Conservation (phyloP, 37 sponge, comb jelly and placozoan genomes). For the Cliona cf. orientalis region DNA sequence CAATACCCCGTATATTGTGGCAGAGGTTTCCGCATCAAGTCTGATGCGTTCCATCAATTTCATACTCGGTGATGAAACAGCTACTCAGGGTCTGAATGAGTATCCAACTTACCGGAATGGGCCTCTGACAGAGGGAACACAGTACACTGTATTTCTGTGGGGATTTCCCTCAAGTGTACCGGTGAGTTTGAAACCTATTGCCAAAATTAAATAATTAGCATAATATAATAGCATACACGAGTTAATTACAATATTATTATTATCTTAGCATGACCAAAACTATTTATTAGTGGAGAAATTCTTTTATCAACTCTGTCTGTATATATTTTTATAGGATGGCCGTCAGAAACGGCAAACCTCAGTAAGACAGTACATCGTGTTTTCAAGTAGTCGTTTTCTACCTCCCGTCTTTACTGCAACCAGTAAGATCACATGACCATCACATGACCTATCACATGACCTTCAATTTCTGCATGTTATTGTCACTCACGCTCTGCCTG, state of each 20-base stretch:
- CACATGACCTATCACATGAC: conserved; percentile 6
- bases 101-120: conserved; percentile 14
- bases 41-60: neutral
- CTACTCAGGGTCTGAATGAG: neutral
- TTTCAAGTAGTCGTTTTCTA: conserved; percentile 21
- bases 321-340: no score
- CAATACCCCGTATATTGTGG: conserved; percentile 28
- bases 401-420: conserved; percentile 13
- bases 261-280: no score
- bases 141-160: conserved; percentile 26
- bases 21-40: conserved; percentile 11
- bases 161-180: conserved; percentile 14
- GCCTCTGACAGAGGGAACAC: conserved; percentile 1
- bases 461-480: neutral
- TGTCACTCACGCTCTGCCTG: no score
- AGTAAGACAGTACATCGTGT: conserved; percentile 27
- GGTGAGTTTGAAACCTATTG: no score
- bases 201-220: no score
- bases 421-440: neutral
- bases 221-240: no score
- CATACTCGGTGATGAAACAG: conserved; percentile 3
- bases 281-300: no score
- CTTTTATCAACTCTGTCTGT: no score
- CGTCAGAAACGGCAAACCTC: neutral
- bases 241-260: no score